Evolutionary conservation across 1,140 invertebrate genomes (phyloP), one percentile per base, ranked within the genome.

Genomic region (Solenopsis fugax): DNA sequence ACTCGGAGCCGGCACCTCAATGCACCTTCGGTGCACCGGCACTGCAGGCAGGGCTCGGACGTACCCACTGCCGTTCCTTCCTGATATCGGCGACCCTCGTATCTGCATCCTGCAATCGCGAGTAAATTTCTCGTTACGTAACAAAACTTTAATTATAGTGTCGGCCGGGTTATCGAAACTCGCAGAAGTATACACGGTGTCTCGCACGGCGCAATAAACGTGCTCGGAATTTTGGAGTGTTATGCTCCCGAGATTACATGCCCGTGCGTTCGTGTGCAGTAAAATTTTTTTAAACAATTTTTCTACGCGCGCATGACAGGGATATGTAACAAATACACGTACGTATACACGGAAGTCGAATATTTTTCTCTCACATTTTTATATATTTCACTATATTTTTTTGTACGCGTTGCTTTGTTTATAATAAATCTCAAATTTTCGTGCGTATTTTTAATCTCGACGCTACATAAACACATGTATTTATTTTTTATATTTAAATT

Each of bases 1-100:
- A 98, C 96, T 62, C 97, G 96, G 71, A 98, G 95, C 78, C 97
- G 96, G 94, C 98, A 98, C 54, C 97, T 96, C 48, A 98, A 95
- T 13, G 97, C 96, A 73, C 97, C 97, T 4, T 96, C 96, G 34
- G 95, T 95, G 94, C 98, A 98, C 84, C 96, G 96, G 94, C 98
- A 98, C 85, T 96, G 96, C 45, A 98, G 95, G 93, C 98, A 98
- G 16, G 97, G 97, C 92, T 98, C 97, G 50, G 96, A 94, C 65
- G 97, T 97, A 81, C 94, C 92, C 81, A 98, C 97, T 60, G 95
- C 89, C 16, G 95, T 94, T 58, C 96, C 97, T 91, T 97, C 96
- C n/a, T 95, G 95, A 92, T 96, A 96, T 93, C 96, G 96, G 56
- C 96, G 96, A 37, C 96, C 96, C 90, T 97, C 96, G 92, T 97